Evolutionary conservation across 2,797 vertebrate species (phyloP).

Genomic region (Phalloptychus januarius): DNA sequence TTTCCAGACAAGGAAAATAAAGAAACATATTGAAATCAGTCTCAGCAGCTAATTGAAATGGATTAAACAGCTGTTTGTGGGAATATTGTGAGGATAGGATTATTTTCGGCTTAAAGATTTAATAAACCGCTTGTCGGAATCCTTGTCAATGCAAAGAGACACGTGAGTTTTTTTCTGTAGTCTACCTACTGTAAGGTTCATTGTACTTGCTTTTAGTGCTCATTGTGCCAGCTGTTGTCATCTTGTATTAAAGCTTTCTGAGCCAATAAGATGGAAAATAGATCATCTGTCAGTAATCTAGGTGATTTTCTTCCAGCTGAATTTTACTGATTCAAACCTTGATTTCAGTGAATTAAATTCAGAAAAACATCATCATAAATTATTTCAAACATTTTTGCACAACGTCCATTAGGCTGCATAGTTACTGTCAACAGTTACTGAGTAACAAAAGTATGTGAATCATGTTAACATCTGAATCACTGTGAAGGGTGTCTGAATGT

Average conservation of each 20-base stretch:
- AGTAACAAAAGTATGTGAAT: background rate
- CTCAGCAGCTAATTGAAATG: background rate
- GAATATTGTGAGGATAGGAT: background rate
- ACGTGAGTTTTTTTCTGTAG: background rate
- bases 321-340: background rate
- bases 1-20: background rate
- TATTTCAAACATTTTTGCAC: background rate
- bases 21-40: background rate
- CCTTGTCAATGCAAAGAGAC: background rate
- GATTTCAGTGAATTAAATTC: no score
- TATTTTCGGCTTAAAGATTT: background rate
- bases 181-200: background rate
- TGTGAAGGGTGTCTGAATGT: background rate
- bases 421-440: background rate
- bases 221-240: background rate
- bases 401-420: background rate
- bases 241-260: background rate
- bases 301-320: background rate
- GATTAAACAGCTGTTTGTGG: background rate
- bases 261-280: background rate
- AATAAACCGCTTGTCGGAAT: background rate
- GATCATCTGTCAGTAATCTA: background rate
- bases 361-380: no score
- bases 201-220: background rate
- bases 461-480: background rate